Percentiles rank a stretch among this genome's conserved stretches.
Evolutionary conservation across 2,888 invertebrate genomes (phyloP).

Genomic region (Nemoura dubitans): DNA sequence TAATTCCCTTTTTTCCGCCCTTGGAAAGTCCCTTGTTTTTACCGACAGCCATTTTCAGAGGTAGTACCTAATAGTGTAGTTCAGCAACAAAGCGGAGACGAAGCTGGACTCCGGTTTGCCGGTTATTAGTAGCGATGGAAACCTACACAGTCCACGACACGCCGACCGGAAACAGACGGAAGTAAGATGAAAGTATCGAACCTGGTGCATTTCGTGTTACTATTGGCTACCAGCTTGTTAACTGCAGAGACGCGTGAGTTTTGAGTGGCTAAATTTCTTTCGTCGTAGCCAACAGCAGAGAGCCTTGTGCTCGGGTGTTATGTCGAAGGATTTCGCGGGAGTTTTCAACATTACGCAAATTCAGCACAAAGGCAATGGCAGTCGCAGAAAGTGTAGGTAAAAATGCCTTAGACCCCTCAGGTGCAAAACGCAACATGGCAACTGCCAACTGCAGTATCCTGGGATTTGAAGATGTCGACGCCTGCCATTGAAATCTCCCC

Average conservation of each 20-base stretch:
- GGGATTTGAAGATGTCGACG: too few relatives aligned
- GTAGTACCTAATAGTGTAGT: not conserved
- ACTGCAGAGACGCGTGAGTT: not conserved
- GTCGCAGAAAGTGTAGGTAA: too few relatives aligned
- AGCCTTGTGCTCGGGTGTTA: too few relatives aligned
- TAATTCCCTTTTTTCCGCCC: conserved; percentile 99
- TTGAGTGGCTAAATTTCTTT: too few relatives aligned
- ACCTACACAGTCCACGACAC: not conserved
- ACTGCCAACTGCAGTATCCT: too few relatives aligned
- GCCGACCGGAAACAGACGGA: not conserved
- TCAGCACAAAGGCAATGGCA: too few relatives aligned
- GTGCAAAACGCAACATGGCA: too few relatives aligned
- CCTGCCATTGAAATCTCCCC: too few relatives aligned
- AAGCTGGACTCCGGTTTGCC: not conserved
- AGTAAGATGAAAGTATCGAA: not conserved
- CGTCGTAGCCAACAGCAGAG: too few relatives aligned
- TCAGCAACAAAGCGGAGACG: not conserved
- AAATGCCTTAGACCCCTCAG: too few relatives aligned
- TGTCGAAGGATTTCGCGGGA: too few relatives aligned
- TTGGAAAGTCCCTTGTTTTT: conserved; percentile 97
- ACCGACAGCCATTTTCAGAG: conserved; percentile 79
- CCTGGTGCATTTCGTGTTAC: not conserved
- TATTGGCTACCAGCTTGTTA: not conserved
- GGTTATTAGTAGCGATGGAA: not conserved
- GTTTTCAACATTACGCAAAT: too few relatives aligned